A percentile compares a stretch with the other conserved stretches of the same genome.
Evolutionary conservation across 92 coral and sea anemone genomes (phyloP).

Genomic region (Zoanthus sociatus): DNA sequence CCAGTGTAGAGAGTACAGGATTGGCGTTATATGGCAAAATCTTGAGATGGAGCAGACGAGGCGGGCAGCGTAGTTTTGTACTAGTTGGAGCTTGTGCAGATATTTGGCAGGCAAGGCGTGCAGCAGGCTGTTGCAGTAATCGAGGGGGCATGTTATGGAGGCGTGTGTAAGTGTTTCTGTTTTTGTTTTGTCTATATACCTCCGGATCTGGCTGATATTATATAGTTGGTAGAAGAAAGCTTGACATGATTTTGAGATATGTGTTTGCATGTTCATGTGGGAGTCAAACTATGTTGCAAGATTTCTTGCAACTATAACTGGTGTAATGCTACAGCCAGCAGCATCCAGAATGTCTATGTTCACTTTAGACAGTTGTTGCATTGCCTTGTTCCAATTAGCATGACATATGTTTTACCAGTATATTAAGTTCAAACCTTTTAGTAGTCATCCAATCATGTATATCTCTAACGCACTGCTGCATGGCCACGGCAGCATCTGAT

Average conservation of each 20-base stretch:
- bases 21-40: neutral
- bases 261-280: constrained; percentile 7
- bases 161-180: neutral
- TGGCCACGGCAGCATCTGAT: too few relatives aligned
- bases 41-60: constrained; percentile 21
- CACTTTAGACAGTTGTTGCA: too few relatives aligned
- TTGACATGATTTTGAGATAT: constrained; percentile 41
- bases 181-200: constrained; percentile 27
- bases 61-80: constrained; percentile 33
- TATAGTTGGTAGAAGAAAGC: constrained; percentile 40
- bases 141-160: constrained; percentile 17
- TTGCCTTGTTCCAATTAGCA: constrained; percentile 42
- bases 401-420: constrained; percentile 57
- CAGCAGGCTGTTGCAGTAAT: constrained; percentile 12
- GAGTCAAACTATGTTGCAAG: too few relatives aligned
- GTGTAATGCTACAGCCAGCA: constrained; percentile 7
- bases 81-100: constrained; percentile 6
- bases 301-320: neutral
- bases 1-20: too few relatives aligned
- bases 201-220: constrained; percentile 44
- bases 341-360: constrained; percentile 2
- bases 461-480: too few relatives aligned
- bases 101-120: too few relatives aligned
- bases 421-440: constrained; percentile 8
- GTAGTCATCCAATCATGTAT: too few relatives aligned